These are phyloP conservation scores for Simalia tracyae DNA, from an alignment of 2,797 vertebrate genomes.

Conservation along the genomic window DNA sequence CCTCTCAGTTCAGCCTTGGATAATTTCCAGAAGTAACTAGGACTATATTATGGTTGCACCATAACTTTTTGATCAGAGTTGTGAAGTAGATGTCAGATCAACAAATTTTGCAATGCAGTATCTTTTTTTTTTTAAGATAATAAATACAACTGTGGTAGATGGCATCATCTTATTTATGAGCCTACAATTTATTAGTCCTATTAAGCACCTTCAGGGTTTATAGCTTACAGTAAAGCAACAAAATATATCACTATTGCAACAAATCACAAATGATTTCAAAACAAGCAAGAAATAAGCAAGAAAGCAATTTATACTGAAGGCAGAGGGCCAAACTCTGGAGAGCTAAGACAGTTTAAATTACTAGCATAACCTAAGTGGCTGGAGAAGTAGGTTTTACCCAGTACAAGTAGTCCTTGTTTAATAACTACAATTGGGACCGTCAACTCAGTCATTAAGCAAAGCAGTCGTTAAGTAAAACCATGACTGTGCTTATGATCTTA, in stretches of 20 bases:
- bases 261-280: neutral
- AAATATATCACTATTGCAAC: neutral
- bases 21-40: neutral
- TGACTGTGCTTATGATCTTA: neutral
- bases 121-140: neutral
- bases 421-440: neutral
- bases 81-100: neutral
- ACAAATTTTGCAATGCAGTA: neutral
- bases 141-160: neutral
- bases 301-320: neutral
- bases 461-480: neutral
- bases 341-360: neutral
- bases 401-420: neutral
- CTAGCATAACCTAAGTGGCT: neutral
- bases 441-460: neutral
- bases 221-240: neutral
- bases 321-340: neutral
- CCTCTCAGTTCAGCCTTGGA: neutral
- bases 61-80: neutral
- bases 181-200: neutral
- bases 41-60: neutral
- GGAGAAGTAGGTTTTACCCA: neutral
- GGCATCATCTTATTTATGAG: neutral
- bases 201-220: neutral
- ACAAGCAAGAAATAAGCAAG: neutral